Evolutionary conservation across 2,797 vertebrate species (phyloP).

Genomic region (Lagorchestes hirsutus): DNA sequence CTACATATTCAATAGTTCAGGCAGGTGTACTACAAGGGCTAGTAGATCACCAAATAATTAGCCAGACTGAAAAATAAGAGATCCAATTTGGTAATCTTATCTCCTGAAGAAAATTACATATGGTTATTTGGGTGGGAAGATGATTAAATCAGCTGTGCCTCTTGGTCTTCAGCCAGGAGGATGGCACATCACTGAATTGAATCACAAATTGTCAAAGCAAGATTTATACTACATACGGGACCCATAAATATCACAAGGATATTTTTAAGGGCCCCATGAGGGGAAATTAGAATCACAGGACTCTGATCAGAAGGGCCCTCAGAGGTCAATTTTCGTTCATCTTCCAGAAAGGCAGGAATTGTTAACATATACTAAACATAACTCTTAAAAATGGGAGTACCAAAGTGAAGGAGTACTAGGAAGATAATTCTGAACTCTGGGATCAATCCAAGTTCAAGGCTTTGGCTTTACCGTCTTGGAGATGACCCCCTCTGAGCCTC

Average conservation of each 20-base stretch:
- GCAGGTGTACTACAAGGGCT: slow-evolving; percentile 6
- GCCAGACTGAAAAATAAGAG: not conserved
- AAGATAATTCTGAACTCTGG: not conserved
- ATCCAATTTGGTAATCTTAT: not conserved
- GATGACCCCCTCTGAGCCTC: not conserved
- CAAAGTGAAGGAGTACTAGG: not conserved
- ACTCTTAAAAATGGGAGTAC: not conserved
- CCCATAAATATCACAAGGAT: not conserved
- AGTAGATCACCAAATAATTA: not conserved
- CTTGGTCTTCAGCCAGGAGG: not conserved
- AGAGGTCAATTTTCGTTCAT: not conserved
- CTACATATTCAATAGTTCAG: slow-evolving; percentile 6
- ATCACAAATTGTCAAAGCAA: not conserved
- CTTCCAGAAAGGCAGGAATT: not conserved
- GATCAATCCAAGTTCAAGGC: not conserved
- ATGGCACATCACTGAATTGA: not conserved
- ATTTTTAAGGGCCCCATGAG: not conserved
- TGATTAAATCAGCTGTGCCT: not conserved
- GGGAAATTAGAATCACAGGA: not conserved
- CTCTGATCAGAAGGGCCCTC: not conserved
- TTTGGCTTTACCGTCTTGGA: not conserved
- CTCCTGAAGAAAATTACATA: not conserved
- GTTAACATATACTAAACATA: not conserved
- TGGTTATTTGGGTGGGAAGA: slow-evolving; percentile 5
- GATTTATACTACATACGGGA: not conserved